Conservation (phyloP, 2,888 invertebrate genomes). For the Athalia rosae region DNA sequence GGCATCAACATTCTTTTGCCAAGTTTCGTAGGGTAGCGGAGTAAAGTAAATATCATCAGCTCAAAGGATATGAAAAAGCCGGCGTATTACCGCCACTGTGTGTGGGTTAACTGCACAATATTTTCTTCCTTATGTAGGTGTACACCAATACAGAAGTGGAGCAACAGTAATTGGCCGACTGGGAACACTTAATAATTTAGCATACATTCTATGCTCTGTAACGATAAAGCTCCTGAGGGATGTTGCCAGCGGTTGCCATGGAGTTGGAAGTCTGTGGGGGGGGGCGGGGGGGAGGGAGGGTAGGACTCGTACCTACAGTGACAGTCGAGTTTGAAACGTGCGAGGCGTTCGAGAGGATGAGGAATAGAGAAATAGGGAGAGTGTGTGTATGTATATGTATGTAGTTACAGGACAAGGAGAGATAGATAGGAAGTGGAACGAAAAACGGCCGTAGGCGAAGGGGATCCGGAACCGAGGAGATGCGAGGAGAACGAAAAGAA, state of each 20-base stretch:
- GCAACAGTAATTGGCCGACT: constrained; percentile 60
- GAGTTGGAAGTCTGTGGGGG: constrained; percentile 29
- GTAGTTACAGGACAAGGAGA: not conserved
- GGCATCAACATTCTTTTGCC: not conserved
- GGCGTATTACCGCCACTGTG: constrained; percentile 7
- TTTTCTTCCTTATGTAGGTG: constrained; percentile 24
- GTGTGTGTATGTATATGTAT: too few species aligned
- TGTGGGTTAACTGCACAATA: constrained; percentile 28
- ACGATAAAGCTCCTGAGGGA: constrained; percentile 44
- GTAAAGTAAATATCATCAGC: constrained; percentile 19
- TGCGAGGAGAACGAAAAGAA: not conserved
- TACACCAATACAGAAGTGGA: constrained; percentile 19
- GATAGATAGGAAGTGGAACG: not conserved
- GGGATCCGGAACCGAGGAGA: constrained; percentile 23
- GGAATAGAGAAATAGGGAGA: not conserved
- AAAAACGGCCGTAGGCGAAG: not conserved
- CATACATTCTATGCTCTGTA: constrained; percentile 54
- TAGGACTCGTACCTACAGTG: constrained; percentile 8
- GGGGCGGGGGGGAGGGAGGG: too few species aligned
- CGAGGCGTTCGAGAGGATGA: constrained; percentile 2
- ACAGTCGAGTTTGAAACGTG: constrained; percentile 40
- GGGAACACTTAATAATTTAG: constrained; percentile 64
- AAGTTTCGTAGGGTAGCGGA: constrained; percentile 1
- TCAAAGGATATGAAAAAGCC: constrained; percentile 30
- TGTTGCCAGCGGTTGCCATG: constrained; percentile 30